These are phyloP conservation scores for Micronycteris hirsuta DNA, from an alignment of 2,113 vertebrate species.

Conservation along the genomic window DNA sequence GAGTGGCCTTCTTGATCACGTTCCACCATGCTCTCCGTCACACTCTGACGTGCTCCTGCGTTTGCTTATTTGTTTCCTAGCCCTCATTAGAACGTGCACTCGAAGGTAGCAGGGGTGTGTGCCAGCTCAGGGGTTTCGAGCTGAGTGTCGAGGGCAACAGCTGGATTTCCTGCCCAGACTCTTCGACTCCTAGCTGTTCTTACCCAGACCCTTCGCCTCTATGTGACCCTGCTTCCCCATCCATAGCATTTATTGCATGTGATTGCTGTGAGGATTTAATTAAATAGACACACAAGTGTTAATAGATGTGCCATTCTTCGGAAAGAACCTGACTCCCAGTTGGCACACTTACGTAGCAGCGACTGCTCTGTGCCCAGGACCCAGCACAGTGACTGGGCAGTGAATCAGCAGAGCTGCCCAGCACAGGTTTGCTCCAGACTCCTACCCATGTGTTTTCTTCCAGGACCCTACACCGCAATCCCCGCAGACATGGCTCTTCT, in stretches of 20 bases:
- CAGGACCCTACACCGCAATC: background rate
- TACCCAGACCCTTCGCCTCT: background rate
- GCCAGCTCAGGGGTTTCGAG: background rate
- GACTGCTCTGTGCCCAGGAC: background rate
- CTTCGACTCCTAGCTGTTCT: background rate
- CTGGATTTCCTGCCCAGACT: too few species aligned
- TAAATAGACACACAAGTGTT: background rate
- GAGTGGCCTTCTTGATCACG: background rate
- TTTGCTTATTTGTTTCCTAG: background rate
- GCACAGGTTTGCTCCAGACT: background rate
- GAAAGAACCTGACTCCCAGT: background rate
- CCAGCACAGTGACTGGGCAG: background rate
- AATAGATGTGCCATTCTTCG: background rate
- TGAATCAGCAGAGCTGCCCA: background rate
- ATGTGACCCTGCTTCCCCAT: background rate
- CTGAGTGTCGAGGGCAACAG: background rate
- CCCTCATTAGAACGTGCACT: background rate
- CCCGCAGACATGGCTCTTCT: background rate
- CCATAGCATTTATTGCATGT: background rate
- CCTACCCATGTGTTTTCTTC: background rate
- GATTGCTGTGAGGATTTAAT: background rate
- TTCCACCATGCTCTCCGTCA: background rate
- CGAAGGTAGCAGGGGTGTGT: too few species aligned
- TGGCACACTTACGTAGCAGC: background rate
- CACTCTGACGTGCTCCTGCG: background rate